Base-by-base conservation (phyloP, 2,113 vertebrate genomes). In the Hippocampus mohnikei region DNA sequence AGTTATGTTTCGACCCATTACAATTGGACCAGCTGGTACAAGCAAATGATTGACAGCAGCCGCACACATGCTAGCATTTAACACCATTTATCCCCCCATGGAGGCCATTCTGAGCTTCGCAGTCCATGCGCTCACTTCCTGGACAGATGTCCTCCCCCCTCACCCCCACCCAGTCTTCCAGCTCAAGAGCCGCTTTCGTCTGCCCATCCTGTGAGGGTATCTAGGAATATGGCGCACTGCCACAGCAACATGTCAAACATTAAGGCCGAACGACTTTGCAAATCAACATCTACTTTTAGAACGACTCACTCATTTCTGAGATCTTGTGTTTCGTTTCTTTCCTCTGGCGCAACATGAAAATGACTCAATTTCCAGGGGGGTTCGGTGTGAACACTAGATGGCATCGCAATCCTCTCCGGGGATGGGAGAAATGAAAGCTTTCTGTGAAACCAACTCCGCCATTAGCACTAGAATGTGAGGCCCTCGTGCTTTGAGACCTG, bases 311-410 rank as follows among this genome's bases (percentile, higher is more conserved):
- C n/a, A 25, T 42, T 1, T 20, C 18, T 8, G 13, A 23, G 8
- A 18, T 64, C 18, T 42, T 27, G n/a, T 4, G 21, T 15, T 42
- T 25, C 11, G 12, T 66, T 29, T 29, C 40, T 44, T 64, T 64
- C 12, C 21, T 64, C 1, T 41, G 62, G 11, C 13, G 37, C 40
- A 44, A 62, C 33, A 11, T 20, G 11, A n/a, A 64, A 44, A 42
- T 16, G 42, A 46, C n/a, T 46, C 37, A 3, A 13, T n/a, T 41
- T 61, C 16, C 33, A 63, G 41, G n/a, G 42, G 27, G 42, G 15
- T 46, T 25, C n/a, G 18, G 42, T 65, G n/a, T 27, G 63, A 46
- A 78, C 94, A 88, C 91, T 91, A 94, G 94, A 84, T 93, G 94
- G 93, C 91, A 88, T 82, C 69, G 76, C 70, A 71, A 16, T 21